phyloP scores from a whole-genome alignment of 2,113 vertebrate species.

The Crocuta crocuta region DNA sequence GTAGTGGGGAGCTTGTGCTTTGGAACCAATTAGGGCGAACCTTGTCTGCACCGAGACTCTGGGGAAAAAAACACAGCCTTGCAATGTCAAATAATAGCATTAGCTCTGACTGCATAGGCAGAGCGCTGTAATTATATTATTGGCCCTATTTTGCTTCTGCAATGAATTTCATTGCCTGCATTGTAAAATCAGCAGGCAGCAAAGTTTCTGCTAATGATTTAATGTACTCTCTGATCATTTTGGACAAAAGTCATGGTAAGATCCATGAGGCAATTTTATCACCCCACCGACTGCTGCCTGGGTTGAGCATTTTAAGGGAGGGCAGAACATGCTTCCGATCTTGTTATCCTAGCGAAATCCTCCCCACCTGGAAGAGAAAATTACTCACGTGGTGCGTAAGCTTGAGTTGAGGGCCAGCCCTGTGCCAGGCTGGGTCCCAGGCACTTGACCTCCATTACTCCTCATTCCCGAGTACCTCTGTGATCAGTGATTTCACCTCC shows the following conservation, averaged over 20 bases:
- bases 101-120: conserved; percentile 87
- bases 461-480: neutral
- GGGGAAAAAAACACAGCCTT: conserved; percentile 90
- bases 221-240: conserved; percentile 76
- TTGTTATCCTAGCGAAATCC: neutral
- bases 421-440: rapidly evolving
- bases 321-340: neutral
- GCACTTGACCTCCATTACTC: neutral
- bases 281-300: neutral
- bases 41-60: conserved; percentile 90
- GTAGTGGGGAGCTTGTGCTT: conserved; percentile 95
- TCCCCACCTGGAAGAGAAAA: neutral
- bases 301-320: neutral
- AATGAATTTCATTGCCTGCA: conserved; percentile 85
- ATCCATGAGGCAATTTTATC: conserved; percentile 62
- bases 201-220: conserved; percentile 81
- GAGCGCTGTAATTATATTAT: conserved; percentile 87
- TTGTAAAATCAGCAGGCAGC: conserved; percentile 85
- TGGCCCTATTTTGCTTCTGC: conserved; percentile 87
- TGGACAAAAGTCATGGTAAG: conserved; percentile 63
- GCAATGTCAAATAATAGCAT: conserved; percentile 92
- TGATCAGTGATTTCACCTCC: neutral
- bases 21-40: conserved; percentile 99
- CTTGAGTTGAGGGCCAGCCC: neutral
- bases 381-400: neutral